Conservation (phyloP, 2,888 invertebrate genomes). For the Pheosia tremula region DNA sequence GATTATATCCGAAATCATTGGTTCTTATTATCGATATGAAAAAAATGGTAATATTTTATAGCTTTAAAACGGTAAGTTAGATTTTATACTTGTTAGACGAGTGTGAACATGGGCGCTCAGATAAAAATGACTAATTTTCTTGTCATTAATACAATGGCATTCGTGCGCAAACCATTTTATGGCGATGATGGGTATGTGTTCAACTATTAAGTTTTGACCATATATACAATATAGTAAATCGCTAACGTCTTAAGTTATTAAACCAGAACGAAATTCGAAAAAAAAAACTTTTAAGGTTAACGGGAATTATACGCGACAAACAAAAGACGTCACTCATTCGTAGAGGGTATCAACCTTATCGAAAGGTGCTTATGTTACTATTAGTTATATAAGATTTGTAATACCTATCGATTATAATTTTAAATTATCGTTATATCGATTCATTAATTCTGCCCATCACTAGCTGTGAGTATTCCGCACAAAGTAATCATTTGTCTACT, state of each 20-base stretch:
- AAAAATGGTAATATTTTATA: conserved; percentile 3
- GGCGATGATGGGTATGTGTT: neutral
- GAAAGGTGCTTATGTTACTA: too few species aligned
- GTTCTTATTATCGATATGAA: conserved; percentile 3
- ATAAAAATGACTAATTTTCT: neutral
- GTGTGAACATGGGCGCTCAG: neutral
- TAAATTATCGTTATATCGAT: conserved; percentile 29
- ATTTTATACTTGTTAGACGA: neutral
- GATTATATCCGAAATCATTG: conserved; percentile 6
- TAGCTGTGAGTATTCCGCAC: conserved; percentile 61
- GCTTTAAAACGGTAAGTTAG: conserved; percentile 7
- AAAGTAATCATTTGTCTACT: conserved; percentile 83
- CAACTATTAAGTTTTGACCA: neutral
- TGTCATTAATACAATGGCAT: neutral
- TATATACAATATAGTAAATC: neutral
- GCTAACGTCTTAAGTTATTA: neutral
- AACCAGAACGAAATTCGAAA: neutral
- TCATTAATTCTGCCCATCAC: conserved; percentile 37
- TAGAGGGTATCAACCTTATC: too few species aligned
- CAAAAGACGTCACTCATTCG: too few species aligned
- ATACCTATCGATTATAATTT: too few species aligned
- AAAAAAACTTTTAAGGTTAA: neutral
- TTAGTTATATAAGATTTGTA: too few species aligned
- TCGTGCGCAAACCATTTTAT: neutral
- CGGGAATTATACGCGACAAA: neutral